A percentile compares a stretch with the other conserved stretches of the same genome.
phyloP scores from a whole-genome alignment of 2,113 vertebrate species.

The Acanthisitta chloris region DNA sequence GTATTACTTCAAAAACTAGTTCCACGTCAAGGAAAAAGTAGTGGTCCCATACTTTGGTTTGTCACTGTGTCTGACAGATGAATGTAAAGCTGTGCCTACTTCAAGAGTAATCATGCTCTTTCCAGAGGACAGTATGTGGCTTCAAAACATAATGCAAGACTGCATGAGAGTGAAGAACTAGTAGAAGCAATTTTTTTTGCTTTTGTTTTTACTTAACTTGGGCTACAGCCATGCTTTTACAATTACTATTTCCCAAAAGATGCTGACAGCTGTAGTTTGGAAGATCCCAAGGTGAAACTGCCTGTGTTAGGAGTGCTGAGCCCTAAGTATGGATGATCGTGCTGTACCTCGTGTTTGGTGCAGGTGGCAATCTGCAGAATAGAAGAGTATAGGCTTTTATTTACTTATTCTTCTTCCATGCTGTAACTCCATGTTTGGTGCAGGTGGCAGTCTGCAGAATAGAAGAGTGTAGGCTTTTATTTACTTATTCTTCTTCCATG shows the following conservation, averaged over 20 bases:
- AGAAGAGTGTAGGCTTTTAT: neutral
- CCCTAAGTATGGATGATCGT: neutral
- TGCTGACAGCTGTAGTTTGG: neutral
- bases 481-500: neutral
- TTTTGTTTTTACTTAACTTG: neutral
- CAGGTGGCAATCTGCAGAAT: neutral
- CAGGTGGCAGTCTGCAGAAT: neutral
- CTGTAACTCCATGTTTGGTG: accelerated
- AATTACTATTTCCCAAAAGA: neutral
- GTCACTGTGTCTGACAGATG: neutral
- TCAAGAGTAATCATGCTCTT: neutral
- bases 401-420: neutral
- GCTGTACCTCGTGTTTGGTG: accelerated
- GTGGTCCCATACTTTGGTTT: neutral
- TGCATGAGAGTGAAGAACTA: neutral
- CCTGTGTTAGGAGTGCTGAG: neutral
- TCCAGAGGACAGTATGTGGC: neutral
- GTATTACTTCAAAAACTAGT: neutral
- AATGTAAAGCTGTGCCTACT: neutral
- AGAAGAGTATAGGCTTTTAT: neutral
- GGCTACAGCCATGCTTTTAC: neutral
- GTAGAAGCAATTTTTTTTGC: neutral
- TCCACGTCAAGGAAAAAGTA: neutral
- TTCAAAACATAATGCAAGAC: neutral
- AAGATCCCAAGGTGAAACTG: neutral